Base-by-base conservation (phyloP, 2,888 invertebrate species). In the Nymphalis c-album region DNA sequence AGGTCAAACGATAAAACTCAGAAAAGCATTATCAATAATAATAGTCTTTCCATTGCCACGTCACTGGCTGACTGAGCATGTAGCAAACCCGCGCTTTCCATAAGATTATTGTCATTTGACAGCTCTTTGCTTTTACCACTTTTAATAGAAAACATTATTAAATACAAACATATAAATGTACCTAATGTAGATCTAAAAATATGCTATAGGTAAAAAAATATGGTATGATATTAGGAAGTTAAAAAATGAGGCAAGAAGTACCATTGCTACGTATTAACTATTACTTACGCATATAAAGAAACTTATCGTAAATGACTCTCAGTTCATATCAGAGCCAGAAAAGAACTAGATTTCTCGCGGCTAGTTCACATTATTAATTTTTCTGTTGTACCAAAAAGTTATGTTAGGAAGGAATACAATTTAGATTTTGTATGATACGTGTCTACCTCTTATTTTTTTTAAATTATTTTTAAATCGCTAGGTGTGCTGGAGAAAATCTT, bases 141-240 rank as follows among this genome's bases (percentile, higher is more conserved):
- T 62, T 60, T 59, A 46, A 53, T 64, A 53, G 64, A 69, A 63
- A 67, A 50, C 62, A 70, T 61, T 22, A 60, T 68, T 68, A 61
- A 68, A 60, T 72, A 62, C 69, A 70, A 69, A 62, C 53, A 59
- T 64, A 53, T 64, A 71, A 55, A 68, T 70, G 62, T 69, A 71
- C 63, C 64, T 71, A 69, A 67, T 57, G 64, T 67, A 71, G 60
- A 58, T 70, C 67, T 71, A 70, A 65, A 69, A 69, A 70, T 72
- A 74, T 64, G 64, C 64, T 67, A 78, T 78, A 76, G 76, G 78
- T 82, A 83, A 77, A 76, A 78, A 82, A 83, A 81, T 67, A 64
- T 59, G 71, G 53, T 83, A 79, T 83, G 80, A 82, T 82, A 79
- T 80, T 77, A 84, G 86, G 83, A 84, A 85, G 82, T 83, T 80